These are phyloP conservation scores for Pyrocephalus nanus DNA, from an alignment of 2,797 vertebrate genomes.

Conservation along the genomic window DNA sequence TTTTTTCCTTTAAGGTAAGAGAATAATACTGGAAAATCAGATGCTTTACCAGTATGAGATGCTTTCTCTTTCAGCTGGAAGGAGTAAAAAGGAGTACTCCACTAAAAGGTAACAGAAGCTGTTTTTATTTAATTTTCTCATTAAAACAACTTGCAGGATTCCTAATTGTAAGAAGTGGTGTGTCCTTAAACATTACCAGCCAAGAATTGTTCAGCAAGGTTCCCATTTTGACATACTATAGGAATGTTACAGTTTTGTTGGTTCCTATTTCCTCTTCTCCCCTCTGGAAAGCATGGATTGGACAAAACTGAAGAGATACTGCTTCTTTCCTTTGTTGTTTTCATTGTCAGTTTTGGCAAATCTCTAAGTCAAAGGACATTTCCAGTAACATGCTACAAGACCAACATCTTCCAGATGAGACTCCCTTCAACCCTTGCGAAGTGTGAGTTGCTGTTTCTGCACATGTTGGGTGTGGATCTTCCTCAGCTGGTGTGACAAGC, in stretches of 20 bases:
- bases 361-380: background rate
- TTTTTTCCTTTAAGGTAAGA: background rate
- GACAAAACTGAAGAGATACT: background rate
- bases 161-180: background rate
- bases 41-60: background rate
- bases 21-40: background rate
- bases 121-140: background rate
- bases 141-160: background rate
- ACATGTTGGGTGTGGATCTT: rapidly evolving
- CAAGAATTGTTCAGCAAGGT: background rate
- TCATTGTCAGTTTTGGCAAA: background rate
- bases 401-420: background rate
- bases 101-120: background rate
- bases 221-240: background rate
- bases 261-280: background rate
- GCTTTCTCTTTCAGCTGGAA: background rate
- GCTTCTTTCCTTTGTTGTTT: background rate
- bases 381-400: background rate
- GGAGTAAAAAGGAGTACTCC: background rate
- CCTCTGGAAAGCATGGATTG: background rate
- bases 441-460: background rate
- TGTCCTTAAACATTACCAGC: background rate
- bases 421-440: rapidly evolving
- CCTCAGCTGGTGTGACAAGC: rapidly evolving
- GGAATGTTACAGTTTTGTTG: background rate